These are phyloP conservation scores for Lophura nycthemera DNA, from an alignment of 2,113 vertebrate species.

Conservation along the genomic window DNA sequence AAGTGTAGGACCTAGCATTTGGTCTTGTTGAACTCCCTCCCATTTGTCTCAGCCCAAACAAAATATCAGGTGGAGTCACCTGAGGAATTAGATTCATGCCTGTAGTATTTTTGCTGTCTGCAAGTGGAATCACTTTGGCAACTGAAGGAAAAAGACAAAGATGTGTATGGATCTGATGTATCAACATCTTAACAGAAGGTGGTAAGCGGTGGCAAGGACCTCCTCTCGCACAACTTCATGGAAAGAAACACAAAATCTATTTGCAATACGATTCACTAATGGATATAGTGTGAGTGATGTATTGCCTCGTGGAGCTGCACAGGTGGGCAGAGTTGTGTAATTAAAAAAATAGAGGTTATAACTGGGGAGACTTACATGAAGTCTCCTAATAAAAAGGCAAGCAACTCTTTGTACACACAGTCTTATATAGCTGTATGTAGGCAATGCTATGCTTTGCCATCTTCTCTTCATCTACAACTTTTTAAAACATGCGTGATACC, in stretches of 20 bases:
- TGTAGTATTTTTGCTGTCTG: neutral
- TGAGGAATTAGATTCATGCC: neutral
- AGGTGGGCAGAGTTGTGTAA: neutral
- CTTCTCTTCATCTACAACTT: neutral
- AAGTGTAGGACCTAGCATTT: too few species aligned
- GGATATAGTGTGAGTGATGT: neutral
- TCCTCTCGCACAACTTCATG: neutral
- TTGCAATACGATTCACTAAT: neutral
- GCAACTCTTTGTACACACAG: neutral
- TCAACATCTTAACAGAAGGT: neutral
- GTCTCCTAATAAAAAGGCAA: neutral
- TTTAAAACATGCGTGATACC: neutral
- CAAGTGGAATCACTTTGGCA: neutral
- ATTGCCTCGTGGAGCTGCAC: neutral
- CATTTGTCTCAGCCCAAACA: too few species aligned
- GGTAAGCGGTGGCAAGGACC: fast-evolving
- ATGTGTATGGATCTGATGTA: neutral
- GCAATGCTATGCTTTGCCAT: neutral
- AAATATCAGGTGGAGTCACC: neutral
- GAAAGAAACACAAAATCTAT: neutral
- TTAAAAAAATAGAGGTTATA: neutral
- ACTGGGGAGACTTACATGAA: neutral
- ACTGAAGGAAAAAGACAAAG: fast-evolving
- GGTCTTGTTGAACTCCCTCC: too few species aligned
- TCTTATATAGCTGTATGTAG: neutral